A percentile compares a stretch with the other conserved stretches of the same genome.
These are phyloP conservation scores for Hyles vespertilio DNA, from an alignment of 1,140 invertebrate species.

Conservation along the genomic window DNA sequence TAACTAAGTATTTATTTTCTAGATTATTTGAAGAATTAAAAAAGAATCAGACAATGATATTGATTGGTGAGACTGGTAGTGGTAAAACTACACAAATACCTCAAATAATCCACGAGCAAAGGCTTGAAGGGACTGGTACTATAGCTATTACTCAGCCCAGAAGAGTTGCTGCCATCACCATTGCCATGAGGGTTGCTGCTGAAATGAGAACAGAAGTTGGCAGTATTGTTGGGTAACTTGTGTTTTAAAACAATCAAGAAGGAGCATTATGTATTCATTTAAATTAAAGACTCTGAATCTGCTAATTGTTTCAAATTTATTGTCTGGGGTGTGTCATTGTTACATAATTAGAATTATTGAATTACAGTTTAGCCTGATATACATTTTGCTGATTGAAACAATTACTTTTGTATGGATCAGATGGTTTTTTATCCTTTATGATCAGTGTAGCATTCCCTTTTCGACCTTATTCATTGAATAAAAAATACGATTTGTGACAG, in stretches of 20 bases:
- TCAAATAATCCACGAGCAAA: conserved; percentile 95
- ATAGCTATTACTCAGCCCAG: conserved; percentile 95
- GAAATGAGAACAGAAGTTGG: conserved; percentile 89
- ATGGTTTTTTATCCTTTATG: no score
- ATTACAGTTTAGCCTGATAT: not conserved
- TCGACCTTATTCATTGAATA: no score
- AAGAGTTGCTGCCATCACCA: conserved; percentile 91
- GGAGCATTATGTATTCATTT: no score
- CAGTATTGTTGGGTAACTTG: conserved; percentile 90
- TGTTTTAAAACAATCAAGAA: not conserved
- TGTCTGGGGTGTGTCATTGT: no score
- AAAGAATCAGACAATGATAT: conserved; percentile 82
- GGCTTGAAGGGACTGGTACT: conserved; percentile 84
- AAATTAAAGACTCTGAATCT: no score
- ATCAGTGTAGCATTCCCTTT: no score
- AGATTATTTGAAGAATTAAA: conserved; percentile 70
- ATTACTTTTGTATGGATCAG: no score
- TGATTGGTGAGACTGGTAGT: conserved; percentile 98
- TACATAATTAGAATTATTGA: conserved; percentile 8
- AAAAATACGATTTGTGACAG: no score
- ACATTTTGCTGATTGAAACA: no score
- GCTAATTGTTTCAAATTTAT: no score
- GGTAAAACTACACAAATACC: conserved; percentile 98
- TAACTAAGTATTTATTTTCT: conserved; percentile 16
- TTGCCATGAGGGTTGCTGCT: conserved; percentile 88